Evolutionary conservation across 1,140 invertebrate genomes (phyloP).

Genomic region (Scaptodrosophila lebanonensis): DNA sequence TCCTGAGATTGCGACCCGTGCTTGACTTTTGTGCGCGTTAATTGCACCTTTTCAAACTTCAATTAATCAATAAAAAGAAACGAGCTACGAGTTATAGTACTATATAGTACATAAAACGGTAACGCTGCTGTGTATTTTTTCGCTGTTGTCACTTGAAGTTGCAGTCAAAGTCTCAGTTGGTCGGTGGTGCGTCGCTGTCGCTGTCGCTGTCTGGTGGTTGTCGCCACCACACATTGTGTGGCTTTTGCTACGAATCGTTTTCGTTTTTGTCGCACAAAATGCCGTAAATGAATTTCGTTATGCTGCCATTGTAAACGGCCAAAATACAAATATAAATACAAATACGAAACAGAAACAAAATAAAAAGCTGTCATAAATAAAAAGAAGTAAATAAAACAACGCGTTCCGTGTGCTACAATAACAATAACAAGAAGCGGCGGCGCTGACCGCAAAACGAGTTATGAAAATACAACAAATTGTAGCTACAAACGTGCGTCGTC

Average conservation of each 20-base stretch:
- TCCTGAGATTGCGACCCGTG: background rate
- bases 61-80: constrained; percentile 58
- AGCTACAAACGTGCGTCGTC: constrained; percentile 27
- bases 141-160: background rate
- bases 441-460: constrained; percentile 50
- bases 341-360: constrained; percentile 39
- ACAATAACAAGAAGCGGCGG: constrained; percentile 34
- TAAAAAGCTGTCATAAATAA: constrained; percentile 41
- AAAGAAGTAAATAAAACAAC: constrained; percentile 50
- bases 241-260: no score
- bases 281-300: constrained; percentile 9
- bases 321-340: constrained; percentile 10
- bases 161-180: background rate
- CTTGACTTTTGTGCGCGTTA: constrained; percentile 20
- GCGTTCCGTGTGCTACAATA: constrained; percentile 53
- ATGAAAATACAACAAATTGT: constrained; percentile 71
- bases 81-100: background rate
- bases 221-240: no score
- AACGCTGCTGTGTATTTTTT: constrained; percentile 1
- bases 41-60: constrained; percentile 65
- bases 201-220: no score
- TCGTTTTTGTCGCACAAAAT: background rate
- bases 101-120: constrained; percentile 19
- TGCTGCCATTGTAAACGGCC: constrained; percentile 24
- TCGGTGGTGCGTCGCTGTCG: no score